A percentile compares a stretch with the other conserved stretches of the same genome.
phyloP scores from a whole-genome alignment of 2,113 vertebrate species.

The Hippocampus barbouri region DNA sequence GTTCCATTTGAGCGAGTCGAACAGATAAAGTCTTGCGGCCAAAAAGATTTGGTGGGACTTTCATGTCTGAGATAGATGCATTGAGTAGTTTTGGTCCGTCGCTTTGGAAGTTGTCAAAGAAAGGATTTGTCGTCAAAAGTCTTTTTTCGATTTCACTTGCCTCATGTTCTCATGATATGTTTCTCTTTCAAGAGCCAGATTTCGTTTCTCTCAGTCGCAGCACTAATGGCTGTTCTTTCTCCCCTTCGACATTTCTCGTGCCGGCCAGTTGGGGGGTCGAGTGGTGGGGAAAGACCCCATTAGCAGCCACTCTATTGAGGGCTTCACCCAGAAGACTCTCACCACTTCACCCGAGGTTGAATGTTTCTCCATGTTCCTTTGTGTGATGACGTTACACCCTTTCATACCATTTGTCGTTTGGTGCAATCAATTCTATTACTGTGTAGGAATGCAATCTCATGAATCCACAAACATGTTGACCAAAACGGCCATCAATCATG shows the following conservation, averaged over 20 bases:
- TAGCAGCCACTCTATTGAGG: conserved; percentile 85
- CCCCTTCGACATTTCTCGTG: conserved; percentile 45
- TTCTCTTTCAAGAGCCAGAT: conserved; percentile 23
- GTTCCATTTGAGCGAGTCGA: conserved; percentile 29
- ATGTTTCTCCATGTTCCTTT: conserved; percentile 44
- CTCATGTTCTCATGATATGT: conserved; percentile 6
- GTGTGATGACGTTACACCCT: not conserved
- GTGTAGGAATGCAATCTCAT: not conserved
- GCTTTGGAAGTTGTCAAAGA: conserved; percentile 33
- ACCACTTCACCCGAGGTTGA: conserved; percentile 93
- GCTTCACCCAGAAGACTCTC: conserved; percentile 93
- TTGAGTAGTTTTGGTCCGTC: conserved; percentile 14
- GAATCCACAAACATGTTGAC: conserved; percentile 5
- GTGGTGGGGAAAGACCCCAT: conserved; percentile 77
- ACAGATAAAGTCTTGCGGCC: conserved; percentile 12
- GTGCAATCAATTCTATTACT: conserved; percentile 9
- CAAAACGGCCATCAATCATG: conserved; percentile 4
- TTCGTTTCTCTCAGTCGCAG: conserved; percentile 3
- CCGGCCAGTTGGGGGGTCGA: conserved; percentile 72
- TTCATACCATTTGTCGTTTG: conserved; percentile 14
- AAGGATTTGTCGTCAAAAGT: not conserved
- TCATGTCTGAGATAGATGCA: conserved; percentile 35
- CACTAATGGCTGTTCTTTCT: conserved; percentile 57
- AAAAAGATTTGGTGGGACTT: conserved; percentile 18
- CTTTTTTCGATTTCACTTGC: not conserved